Conservation (phyloP, 2,113 vertebrate species). For the Sinocyclocheilus anophthalmus region DNA sequence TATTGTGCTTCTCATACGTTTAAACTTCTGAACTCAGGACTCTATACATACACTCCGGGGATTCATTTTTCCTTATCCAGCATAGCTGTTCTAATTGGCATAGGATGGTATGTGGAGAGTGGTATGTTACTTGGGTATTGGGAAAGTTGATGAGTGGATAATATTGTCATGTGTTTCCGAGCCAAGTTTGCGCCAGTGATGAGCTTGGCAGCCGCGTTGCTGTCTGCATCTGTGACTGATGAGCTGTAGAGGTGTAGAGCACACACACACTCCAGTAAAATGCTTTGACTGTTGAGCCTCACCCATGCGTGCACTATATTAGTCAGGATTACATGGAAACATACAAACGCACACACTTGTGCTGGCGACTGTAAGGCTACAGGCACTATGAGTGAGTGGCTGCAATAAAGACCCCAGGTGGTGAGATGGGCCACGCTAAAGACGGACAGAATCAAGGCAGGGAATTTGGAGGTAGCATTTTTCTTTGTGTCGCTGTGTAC, state of each 20-base stretch:
- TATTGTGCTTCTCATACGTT: conserved; percentile 7
- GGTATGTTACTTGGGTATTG: neutral
- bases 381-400: conserved; percentile 69
- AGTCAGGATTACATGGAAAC: conserved; percentile 21
- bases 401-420: conserved; percentile 67
- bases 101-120: neutral
- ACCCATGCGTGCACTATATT: neutral
- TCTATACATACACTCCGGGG: neutral
- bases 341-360: conserved; percentile 21
- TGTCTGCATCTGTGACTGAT: conserved; percentile 28
- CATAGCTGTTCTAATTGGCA: neutral
- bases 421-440: conserved; percentile 71
- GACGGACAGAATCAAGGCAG: conserved; percentile 75
- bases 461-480: conserved; percentile 73
- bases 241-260: conserved; percentile 29
- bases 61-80: neutral
- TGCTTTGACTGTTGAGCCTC: conserved; percentile 23
- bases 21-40: neutral
- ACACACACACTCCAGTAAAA: conserved; percentile 15
- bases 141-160: conserved; percentile 18
- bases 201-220: neutral
- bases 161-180: neutral
- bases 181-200: conserved; percentile 8
- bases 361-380: conserved; percentile 20
- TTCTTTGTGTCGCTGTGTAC: conserved; percentile 39